phyloP scores from a whole-genome alignment of 2,113 vertebrate species.

The Prinia subflava region DNA sequence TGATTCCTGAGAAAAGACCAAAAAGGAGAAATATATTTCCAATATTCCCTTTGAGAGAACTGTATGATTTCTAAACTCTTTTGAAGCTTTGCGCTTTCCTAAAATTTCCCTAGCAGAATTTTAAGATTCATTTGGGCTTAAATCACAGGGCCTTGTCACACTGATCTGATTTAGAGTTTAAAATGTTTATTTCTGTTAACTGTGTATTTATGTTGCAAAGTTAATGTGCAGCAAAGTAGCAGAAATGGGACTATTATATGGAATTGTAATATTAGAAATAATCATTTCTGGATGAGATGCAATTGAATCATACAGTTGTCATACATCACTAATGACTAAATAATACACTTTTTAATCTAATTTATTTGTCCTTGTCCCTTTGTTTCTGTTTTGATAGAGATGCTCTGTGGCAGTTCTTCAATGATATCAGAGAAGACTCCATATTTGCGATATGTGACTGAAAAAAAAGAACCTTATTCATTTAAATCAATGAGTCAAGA shows the following conservation, averaged over 20 bases:
- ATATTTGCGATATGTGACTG: background rate
- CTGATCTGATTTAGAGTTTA: background rate
- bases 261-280: background rate
- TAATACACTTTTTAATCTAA: background rate
- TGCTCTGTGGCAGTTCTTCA: background rate
- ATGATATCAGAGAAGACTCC: background rate
- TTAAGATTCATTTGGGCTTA: background rate
- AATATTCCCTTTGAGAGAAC: background rate
- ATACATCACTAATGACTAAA: background rate
- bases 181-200: background rate
- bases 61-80: background rate
- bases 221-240: background rate
- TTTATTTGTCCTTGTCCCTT: background rate
- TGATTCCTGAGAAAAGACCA: background rate
- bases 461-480: background rate
- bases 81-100: background rate
- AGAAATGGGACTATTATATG: background rate
- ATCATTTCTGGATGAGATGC: background rate
- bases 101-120: background rate
- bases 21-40: background rate
- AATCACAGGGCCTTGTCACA: background rate
- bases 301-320: background rate
- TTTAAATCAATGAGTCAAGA: background rate
- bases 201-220: background rate
- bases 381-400: background rate